Evolutionary conservation across 2,888 invertebrate genomes (phyloP).

Genomic region (Bellardia pandia): DNA sequence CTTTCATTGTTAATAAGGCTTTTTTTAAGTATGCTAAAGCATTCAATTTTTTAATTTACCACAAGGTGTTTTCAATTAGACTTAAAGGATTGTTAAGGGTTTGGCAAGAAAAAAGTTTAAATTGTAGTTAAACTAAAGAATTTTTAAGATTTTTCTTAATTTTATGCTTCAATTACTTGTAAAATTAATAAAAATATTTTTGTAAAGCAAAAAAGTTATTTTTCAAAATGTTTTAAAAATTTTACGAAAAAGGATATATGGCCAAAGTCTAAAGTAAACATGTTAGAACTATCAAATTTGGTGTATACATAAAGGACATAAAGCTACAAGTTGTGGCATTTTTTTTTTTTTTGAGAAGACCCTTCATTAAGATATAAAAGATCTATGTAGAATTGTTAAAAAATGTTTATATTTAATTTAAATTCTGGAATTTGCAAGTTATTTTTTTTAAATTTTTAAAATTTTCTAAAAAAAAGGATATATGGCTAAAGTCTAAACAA

Average conservation of each 20-base stretch:
- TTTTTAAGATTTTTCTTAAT: too few species aligned
- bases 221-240: background rate
- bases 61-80: slow-evolving; percentile 49
- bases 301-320: background rate
- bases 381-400: too few species aligned
- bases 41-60: slow-evolving; percentile 39
- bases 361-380: background rate
- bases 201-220: background rate
- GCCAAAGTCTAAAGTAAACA: background rate
- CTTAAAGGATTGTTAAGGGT: slow-evolving; percentile 10
- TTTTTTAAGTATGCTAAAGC: slow-evolving; percentile 26
- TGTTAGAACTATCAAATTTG: background rate
- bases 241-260: background rate
- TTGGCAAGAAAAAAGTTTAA: background rate
- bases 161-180: too few species aligned
- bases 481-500: too few species aligned
- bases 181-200: too few species aligned
- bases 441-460: too few species aligned
- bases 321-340: background rate
- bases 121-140: background rate
- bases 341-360: background rate
- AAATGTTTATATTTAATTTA: too few species aligned
- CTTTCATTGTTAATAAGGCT: slow-evolving; percentile 19
- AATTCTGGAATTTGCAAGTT: too few species aligned
- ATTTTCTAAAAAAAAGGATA: slow-evolving; percentile 3